These are phyloP conservation scores for Diarsia dahlii DNA, from an alignment of 2,888 invertebrate genomes.

Conservation along the genomic window DNA sequence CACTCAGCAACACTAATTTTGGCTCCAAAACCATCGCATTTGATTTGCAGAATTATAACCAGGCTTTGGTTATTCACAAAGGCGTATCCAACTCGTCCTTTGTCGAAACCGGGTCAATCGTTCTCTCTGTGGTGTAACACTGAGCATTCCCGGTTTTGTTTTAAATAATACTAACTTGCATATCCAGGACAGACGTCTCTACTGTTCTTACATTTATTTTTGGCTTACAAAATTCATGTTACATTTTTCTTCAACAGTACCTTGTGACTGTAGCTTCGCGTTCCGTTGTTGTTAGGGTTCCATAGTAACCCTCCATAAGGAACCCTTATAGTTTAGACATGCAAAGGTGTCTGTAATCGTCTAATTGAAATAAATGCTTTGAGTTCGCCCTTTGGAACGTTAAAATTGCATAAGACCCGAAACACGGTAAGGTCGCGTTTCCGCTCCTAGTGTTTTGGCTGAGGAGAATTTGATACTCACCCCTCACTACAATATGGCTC, in stretches of 20 bases:
- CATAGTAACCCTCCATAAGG: too few relatives aligned
- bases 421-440: not conserved
- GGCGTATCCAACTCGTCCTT: conserved; percentile 30
- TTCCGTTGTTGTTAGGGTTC: too few relatives aligned
- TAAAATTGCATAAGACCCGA: not conserved
- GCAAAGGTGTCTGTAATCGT: too few relatives aligned
- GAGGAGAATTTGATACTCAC: not conserved
- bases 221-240: not conserved
- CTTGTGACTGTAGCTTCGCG: too few relatives aligned
- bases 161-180: not conserved
- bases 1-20: conserved; percentile 4
- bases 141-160: not conserved
- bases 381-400: not conserved
- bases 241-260: not conserved
- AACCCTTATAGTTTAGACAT: too few relatives aligned
- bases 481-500: too few relatives aligned
- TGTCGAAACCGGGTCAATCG: conserved; percentile 52
- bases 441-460: not conserved
- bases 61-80: conserved; percentile 30
- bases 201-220: not conserved
- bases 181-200: not conserved
- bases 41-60: conserved; percentile 24
- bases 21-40: conserved; percentile 5
- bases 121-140: conserved; percentile 15
- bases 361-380: too few relatives aligned